Conservation (phyloP, 1,140 invertebrate species). For the Heliothis subflexa region DNA sequence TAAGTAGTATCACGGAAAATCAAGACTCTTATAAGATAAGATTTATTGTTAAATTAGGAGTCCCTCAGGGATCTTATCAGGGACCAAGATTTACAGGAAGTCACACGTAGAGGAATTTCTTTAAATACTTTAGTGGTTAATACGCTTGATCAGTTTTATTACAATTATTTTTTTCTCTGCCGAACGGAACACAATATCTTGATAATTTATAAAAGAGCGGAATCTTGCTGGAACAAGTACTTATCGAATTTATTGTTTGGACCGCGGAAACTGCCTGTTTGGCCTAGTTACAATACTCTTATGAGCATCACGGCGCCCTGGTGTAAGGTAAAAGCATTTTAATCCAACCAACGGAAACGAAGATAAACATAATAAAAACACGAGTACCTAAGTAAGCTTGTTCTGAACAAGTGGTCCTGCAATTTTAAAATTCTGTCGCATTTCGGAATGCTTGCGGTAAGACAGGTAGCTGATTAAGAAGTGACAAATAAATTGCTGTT, state of each 20-base stretch:
- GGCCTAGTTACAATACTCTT: slow-evolving; percentile 25
- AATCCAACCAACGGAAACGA: not conserved
- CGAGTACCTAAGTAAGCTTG: slow-evolving; percentile 8
- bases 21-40: no score
- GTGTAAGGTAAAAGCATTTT: slow-evolving; percentile 21
- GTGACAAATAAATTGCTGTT: not conserved
- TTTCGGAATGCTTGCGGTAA: not conserved
- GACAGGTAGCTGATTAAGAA: not conserved
- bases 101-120: no score
- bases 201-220: not conserved
- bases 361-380: slow-evolving; percentile 22
- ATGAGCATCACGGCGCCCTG: not conserved
- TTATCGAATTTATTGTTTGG: slow-evolving; percentile 27
- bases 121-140: no score
- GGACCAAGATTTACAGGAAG: not conserved
- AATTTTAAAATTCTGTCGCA: slow-evolving; percentile 13
- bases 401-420: not conserved
- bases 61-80: not conserved
- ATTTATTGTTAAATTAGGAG: not conserved
- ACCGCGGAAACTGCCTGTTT: not conserved
- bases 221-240: slow-evolving; percentile 41
- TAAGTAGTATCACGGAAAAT: no score
- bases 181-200: no score
- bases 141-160: no score
- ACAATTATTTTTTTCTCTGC: no score